Evolutionary conservation across 2,888 invertebrate species (phyloP), one percentile per base, ranked within the genome.

Genomic region (Sisyra nigra): DNA sequence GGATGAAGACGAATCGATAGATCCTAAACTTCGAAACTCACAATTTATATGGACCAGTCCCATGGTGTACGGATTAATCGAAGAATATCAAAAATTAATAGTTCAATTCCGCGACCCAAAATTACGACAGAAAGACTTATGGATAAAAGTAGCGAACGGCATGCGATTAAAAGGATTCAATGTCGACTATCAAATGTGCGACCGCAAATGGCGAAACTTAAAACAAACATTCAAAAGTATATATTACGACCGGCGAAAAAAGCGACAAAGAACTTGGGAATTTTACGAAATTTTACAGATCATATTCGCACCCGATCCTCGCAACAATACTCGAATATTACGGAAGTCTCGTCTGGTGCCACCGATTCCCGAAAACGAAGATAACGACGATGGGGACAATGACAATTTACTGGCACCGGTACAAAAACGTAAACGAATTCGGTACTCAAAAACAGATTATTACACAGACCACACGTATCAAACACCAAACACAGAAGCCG

Each of bases 181-280:
- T 19, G 35, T 42, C 13, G 30, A 19, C 9, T 34, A 19, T 10
- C 29, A 42, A 35, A 47, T 46, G 46, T 48, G 48, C 33, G 47
- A 48, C 45, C 46, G 47, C 5, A 48, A 48, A 30, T 48, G 48
- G 48, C 44, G 48, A 18, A 48, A 48, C 33, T 37, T 48, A 11
- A 47, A 47, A 31, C 46, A 44, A 13, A 48, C 48, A 11, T 48
- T 47, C 18, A 48, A 46, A 32, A 44, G 44, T 10, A 47, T 48
- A n/a, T 42, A 42, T 18, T 42, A 42, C 18, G 30, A 42, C 14
- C 17, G 31, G 14, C 19, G 42, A 19, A 42, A 35, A 35, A 42
- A 42, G 24, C 35, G 24, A n/a, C 34, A 34, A 34, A 17, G 24
- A 19, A 17, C 42, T 7, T 48, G 48, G 48, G 48, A 48, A 41